Evolutionary conservation across 1,140 invertebrate genomes (phyloP), one percentile per base, ranked within the genome.

Genomic region (Drosophila bocqueti): DNA sequence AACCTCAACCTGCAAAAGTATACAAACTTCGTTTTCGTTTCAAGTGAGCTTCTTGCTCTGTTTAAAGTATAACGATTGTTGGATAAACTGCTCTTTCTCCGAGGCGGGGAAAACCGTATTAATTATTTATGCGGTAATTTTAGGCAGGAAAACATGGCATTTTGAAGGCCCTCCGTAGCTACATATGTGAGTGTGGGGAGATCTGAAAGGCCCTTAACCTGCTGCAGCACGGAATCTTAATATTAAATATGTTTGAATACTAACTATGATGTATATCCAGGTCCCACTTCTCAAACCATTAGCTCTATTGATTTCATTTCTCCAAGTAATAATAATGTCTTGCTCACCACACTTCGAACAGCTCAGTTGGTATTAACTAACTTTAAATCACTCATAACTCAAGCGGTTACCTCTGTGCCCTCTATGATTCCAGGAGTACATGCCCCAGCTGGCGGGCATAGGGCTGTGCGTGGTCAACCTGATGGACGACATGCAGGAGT

Each of bases 401-500:
- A 16, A 47, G 1, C 16, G 24, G 7, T 21, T 15, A 15, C 15
- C 13, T 1, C 0, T 11, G 4, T 11, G 1, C 1, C 18, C 11
- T 26, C 1, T 38, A 38, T 67, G 16, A 8, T 93, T 93, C 0
- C 93, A 95, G 95, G 92, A 87, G 75, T 94, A 93, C 63, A 82
- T 93, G 43, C 78, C 85, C 0, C 83, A 94, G 42, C 93, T 95
- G 49, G 82, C 94, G 36, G 95, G 95, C 7, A 93, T 95, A 9
- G 95, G 95, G 3, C 91, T 95, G 38, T 95, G 95, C 75, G 93
- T 94, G 4, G 93, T 94, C 7, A 95, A 95, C 80, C 92, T 95
- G 61, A 93, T 93, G 36, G 95, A 95, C 76, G 94, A 95, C 73
- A 95, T 95, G 93, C 94, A 95, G 74, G 95, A 95, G 76, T 95